These are phyloP conservation scores for Microcaecilia unicolor DNA, from an alignment of 2,797 vertebrate species.

Conservation along the genomic window DNA sequence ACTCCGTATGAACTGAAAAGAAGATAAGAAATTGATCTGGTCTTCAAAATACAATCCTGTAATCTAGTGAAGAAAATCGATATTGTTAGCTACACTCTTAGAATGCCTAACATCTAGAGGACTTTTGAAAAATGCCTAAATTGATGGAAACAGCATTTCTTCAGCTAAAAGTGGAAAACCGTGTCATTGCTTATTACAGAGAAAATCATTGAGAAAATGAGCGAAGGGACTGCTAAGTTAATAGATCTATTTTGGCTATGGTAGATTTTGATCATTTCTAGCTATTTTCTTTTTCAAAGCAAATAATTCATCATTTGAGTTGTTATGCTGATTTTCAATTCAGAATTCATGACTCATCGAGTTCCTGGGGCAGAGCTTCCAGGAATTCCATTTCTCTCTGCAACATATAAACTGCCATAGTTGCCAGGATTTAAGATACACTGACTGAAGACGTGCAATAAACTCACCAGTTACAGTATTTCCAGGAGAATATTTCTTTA, in stretches of 20 bases:
- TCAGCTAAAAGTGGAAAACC: neutral
- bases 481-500: too few relatives aligned
- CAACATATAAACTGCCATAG: too few relatives aligned
- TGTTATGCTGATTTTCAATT: conserved; percentile 11
- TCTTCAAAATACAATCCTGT: neutral
- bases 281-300: conserved; percentile 25
- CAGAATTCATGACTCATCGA: conserved; percentile 8
- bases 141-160: neutral
- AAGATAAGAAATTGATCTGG: conserved; percentile 2
- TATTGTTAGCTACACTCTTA: neutral
- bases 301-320: conserved; percentile 24
- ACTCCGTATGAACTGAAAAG: too few relatives aligned
- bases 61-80: conserved; percentile 1
- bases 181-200: conserved; percentile 2
- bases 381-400: too few relatives aligned
- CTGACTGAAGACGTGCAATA: conserved; percentile 13
- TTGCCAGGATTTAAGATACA: too few relatives aligned
- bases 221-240: conserved; percentile 1
- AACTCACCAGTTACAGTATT: neutral
- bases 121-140: too few relatives aligned
- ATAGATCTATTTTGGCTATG: conserved; percentile 4
- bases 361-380: conserved; percentile 11
- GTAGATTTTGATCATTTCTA: conserved; percentile 14
- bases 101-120: neutral
- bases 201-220: neutral